A percentile compares a stretch with the other conserved stretches of the same genome.
Conservation (phyloP, 2,888 invertebrate genomes). For the Agriopis leucophaearia region DNA sequence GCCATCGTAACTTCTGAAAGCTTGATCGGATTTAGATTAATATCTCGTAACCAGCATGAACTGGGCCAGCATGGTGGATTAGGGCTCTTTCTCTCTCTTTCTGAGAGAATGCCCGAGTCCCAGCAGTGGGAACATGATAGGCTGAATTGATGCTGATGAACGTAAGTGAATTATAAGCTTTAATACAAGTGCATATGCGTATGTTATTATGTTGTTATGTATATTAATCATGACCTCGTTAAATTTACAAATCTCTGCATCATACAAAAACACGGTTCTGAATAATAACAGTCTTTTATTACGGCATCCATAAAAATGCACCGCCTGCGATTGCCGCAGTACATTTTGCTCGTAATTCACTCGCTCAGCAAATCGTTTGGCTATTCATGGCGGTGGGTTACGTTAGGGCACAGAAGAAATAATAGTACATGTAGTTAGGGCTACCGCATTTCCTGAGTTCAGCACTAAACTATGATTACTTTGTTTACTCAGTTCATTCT, state of each 20-base stretch:
- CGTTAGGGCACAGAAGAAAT: constrained; percentile 8
- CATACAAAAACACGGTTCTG: constrained; percentile 23
- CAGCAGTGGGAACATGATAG: neutral
- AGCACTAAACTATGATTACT: constrained; percentile 1
- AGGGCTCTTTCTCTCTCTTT: too few species aligned
- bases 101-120: too few species aligned
- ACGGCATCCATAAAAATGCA: constrained; percentile 55
- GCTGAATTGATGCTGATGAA: too few species aligned
- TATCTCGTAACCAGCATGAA: too few species aligned
- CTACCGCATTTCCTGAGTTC: constrained; percentile 18
- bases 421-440: constrained; percentile 28
- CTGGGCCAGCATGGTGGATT: too few species aligned
- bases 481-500: constrained; percentile 4
- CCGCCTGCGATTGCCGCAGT: constrained; percentile 49
- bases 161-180: neutral
- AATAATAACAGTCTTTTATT: constrained; percentile 39
- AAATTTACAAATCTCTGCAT: constrained; percentile 12
- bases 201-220: neutral
- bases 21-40: too few species aligned
- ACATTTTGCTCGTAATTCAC: constrained; percentile 58
- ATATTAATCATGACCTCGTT: constrained; percentile 13
- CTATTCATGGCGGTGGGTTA: constrained; percentile 52
- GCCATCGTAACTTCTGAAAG: too few species aligned
- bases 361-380: constrained; percentile 58
- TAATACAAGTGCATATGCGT: neutral